Base-by-base conservation (phyloP, 2,797 vertebrate species). In the Halcyon chelicuti region DNA sequence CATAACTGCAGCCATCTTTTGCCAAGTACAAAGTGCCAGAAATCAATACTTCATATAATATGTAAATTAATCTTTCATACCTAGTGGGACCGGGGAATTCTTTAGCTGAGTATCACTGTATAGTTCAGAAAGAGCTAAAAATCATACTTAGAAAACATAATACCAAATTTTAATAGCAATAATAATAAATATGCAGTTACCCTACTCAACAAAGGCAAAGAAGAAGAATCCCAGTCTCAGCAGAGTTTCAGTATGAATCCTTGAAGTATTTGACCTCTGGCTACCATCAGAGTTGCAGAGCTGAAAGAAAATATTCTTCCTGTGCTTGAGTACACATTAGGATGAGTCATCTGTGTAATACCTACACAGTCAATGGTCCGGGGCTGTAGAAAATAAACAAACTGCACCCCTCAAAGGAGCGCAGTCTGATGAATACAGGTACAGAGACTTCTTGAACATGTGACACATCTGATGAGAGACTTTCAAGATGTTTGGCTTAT, bases 1-100 rank as follows among this genome's bases (percentile, higher is more conserved):
- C 39, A 12, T 94, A 95, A 93, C 97, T 60, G 80, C 81, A 29
- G 7, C 87, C n/a, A 71, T 86, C 97, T 97, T 85, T 71, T 93
- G 93, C 88, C 88, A 73, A 95, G 77, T 46, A 52, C 18, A 75
- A 97, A 96, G 86, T 76, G 80, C 79, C 74, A 83, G 81, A 75
- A 97, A 98, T 98, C 96, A 88, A 98, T 97, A 97, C 88, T 76
- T 96, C 85, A 87, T 96, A 97, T 96, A 94, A 97, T 80, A 81
- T 94, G 47, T 51, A 90, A 89, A 96, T 95, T 93, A 88, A 96
- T 97, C 61, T 47, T 91, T 94, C 91, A 94, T 73, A 54, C 71
- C 88, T 91, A 88, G 79, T 60, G 74, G 46, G 75, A 74, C 31
- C 78, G 60, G 66, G 49, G 70, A 60, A 26, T 65, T 71, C 81